Evolutionary conservation across 1,140 invertebrate species (phyloP).

Genomic region (Lepidurus arcticus): DNA sequence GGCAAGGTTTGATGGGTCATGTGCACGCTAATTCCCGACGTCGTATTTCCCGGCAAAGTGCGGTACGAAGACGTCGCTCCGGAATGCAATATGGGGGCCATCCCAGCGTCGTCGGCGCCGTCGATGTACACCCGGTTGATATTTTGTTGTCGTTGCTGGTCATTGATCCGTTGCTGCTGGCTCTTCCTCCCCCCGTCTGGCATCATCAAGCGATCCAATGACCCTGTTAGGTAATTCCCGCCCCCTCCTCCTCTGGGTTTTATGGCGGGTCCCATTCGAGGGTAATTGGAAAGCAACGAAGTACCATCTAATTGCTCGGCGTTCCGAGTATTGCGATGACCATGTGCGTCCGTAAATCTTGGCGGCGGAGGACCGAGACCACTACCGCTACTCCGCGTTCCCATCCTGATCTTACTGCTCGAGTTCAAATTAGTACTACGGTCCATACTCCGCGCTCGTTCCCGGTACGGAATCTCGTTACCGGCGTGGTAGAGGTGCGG

Average conservation of each 20-base stretch:
- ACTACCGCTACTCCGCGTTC: neutral
- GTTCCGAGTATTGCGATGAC: no score
- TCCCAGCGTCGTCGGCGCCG: neutral
- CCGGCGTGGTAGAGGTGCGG: slow-evolving; percentile 1
- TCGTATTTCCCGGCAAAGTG: neutral
- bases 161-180: neutral
- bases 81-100: neutral
- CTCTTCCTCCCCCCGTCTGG: neutral
- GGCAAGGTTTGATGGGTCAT: slow-evolving; percentile 11
- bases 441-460: slow-evolving; percentile 31
- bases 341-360: no score
- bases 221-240: neutral
- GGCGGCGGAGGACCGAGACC: neutral
- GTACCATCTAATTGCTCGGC: no score
- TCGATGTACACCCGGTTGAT: slow-evolving; percentile 34
- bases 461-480: slow-evolving; percentile 3
- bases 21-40: neutral
- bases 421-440: slow-evolving; percentile 2
- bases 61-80: neutral
- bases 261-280: neutral
- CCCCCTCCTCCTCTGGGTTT: neutral
- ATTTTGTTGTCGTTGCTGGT: slow-evolving; percentile 25
- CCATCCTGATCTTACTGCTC: slow-evolving; percentile 28
- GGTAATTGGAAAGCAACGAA: neutral
- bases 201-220: neutral